Base-by-base conservation (phyloP, 2,113 vertebrate species). In the Phaethornis superciliosus region DNA sequence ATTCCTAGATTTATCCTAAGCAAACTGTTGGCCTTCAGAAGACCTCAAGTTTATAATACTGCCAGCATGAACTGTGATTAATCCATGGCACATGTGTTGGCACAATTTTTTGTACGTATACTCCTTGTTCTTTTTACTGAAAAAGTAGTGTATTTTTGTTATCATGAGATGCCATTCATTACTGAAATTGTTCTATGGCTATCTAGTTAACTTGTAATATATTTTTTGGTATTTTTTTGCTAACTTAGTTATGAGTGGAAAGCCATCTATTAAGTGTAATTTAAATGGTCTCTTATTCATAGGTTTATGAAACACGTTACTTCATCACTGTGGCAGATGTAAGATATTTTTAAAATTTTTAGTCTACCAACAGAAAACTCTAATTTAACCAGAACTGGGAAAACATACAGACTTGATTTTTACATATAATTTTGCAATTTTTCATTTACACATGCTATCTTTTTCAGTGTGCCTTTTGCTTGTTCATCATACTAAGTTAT, bases 1-100 rank as follows among this genome's bases (percentile, higher is more conserved):
- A 55, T 95, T 97, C 88, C 76, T 91, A 56, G 68, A 91, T 90
- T 80, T 94, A 95, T 52, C 76, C 55, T 87, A 65, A 79, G 82
- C 86, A 95, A 89, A 68, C 55, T 52, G 56, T 27, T 97, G 76
- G 85, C 93, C 81, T 91, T 55, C 10, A 0, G 89, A 51, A 93
- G 70, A 83, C 87, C 89, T 85, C 37, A 59, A 54, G 37, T 27
- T 67, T 26, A 63, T 7, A 67, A 46, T 20, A 15, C 42, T 93
- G 84, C 70, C 64, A 76, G 47, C 26, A 89, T 0, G 9, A 21
- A 21, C 32, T 79, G 54, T 49, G 27, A 46, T 82, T 79, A 54
- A 32, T 77, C 55, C 62, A n/a, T 64, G 58, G 52, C 58, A 62
- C 35, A 23, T 85, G 44, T 85, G 22, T 60, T 88, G 94, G 86